These are phyloP conservation scores for Mesocentrotus franciscanus DNA, from an alignment of 53 echinoderm and acorn worm species.

Conservation along the genomic window DNA sequence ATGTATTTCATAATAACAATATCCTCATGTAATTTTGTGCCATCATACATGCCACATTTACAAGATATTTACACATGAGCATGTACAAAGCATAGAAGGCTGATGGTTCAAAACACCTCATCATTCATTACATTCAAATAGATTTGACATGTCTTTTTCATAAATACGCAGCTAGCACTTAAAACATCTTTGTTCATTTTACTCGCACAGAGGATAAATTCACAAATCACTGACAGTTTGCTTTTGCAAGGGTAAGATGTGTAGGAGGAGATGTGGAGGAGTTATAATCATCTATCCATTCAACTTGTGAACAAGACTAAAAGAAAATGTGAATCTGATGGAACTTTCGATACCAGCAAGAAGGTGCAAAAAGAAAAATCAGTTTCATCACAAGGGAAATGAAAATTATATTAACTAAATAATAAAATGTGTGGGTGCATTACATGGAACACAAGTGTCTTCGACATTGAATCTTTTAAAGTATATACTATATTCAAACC, in stretches of 20 bases:
- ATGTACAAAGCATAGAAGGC: slow-evolving; percentile 62
- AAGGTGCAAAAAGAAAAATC: not conserved
- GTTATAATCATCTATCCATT: not conserved
- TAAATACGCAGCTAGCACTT: slow-evolving; percentile 66
- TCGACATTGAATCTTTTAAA: not conserved
- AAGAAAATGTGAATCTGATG: not conserved
- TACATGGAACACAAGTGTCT: not conserved
- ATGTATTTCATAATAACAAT: not conserved
- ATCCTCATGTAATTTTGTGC: slow-evolving; percentile 16
- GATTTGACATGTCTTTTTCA: slow-evolving; percentile 25
- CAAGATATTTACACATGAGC: slow-evolving; percentile 67
- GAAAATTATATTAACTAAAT: not conserved
- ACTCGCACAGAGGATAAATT: not conserved
- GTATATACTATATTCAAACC: not conserved
- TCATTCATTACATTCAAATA: slow-evolving; percentile 33
- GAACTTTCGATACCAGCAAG: not conserved
- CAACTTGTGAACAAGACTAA: no score
- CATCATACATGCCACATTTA: slow-evolving; percentile 60
- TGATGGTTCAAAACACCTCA: slow-evolving; percentile 28
- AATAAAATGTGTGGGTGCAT: not conserved
- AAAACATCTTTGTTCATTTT: slow-evolving; percentile 20
- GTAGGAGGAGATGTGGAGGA: not conserved
- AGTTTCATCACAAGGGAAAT: not conserved
- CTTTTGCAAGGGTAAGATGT: not conserved
- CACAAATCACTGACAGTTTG: not conserved